phyloP scores from a whole-genome alignment of 2,888 invertebrate genomes.

The Diloba caeruleocephala region DNA sequence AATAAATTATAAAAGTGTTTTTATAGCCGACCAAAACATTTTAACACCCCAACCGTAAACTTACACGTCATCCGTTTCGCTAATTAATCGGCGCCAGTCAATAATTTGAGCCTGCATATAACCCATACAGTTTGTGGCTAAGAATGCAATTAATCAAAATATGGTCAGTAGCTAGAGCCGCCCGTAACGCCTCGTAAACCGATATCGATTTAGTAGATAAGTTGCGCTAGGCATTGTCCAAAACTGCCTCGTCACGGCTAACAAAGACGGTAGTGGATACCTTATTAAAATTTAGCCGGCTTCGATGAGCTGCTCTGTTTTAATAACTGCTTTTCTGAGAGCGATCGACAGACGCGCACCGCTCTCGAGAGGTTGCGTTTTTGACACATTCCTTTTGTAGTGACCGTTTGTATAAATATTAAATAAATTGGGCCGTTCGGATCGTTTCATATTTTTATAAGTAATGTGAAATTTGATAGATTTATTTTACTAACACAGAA shows the following conservation, averaged over 20 bases:
- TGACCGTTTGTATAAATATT: slow-evolving; percentile 75
- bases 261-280: slow-evolving; percentile 88
- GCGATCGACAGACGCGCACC: slow-evolving; percentile 70
- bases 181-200: slow-evolving; percentile 87
- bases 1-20: slow-evolving; percentile 69
- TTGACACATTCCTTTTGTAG: slow-evolving; percentile 76
- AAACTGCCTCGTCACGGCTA: slow-evolving; percentile 81
- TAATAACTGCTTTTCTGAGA: slow-evolving; percentile 81
- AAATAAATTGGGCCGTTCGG: slow-evolving; percentile 64
- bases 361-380: slow-evolving; percentile 70
- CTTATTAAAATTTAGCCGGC: slow-evolving; percentile 88
- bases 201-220: slow-evolving; percentile 88
- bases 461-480: slow-evolving; percentile 28
- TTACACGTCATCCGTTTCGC: slow-evolving; percentile 79
- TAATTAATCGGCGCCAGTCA: slow-evolving; percentile 86
- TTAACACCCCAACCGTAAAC: slow-evolving; percentile 74
- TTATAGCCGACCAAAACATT: slow-evolving; percentile 69
- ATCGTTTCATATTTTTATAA: slow-evolving; percentile 48
- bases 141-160: slow-evolving; percentile 88
- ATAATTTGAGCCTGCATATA: slow-evolving; percentile 72
- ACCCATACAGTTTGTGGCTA: slow-evolving; percentile 69
- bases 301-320: slow-evolving; percentile 85
- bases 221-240: slow-evolving; percentile 87
- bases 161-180: slow-evolving; percentile 86
- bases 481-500: slow-evolving; percentile 33